Percentiles rank a stretch among this genome's conserved stretches.
These are phyloP conservation scores for Neodiprion virginianus DNA, from an alignment of 1,140 invertebrate species.

Conservation along the genomic window DNA sequence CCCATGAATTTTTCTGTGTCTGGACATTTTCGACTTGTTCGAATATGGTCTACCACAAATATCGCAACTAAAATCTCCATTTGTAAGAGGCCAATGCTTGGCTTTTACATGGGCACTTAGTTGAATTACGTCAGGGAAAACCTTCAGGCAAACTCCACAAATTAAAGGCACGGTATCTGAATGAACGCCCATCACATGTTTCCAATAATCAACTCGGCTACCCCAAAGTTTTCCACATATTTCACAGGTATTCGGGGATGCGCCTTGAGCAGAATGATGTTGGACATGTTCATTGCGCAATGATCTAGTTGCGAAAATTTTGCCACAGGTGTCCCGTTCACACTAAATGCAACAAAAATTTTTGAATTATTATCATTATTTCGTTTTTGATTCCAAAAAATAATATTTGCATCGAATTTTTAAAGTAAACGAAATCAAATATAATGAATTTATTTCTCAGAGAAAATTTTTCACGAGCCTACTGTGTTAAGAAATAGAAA, in stretches of 20 bases:
- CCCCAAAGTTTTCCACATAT: conserved; percentile 65
- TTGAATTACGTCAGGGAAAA: conserved; percentile 59
- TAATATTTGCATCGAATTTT: neutral
- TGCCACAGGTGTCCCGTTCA: conserved; percentile 56
- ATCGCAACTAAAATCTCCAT: conserved; percentile 64
- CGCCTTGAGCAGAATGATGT: conserved; percentile 61
- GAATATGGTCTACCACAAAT: conserved; percentile 65
- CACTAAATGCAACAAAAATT: conserved; percentile 40
- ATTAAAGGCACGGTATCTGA: conserved; percentile 63
- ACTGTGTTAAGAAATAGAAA: neutral
- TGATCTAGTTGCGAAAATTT: conserved; percentile 62
- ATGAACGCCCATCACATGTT: conserved; percentile 66
- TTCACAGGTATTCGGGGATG: conserved; percentile 59
- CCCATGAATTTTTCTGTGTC: conserved; percentile 63
- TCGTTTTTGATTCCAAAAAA: neutral
- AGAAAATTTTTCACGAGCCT: neutral
- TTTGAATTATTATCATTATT: neutral
- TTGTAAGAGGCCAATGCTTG: conserved; percentile 61
- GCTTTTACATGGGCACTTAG: conserved; percentile 58
- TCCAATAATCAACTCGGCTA: conserved; percentile 65
- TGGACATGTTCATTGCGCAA: conserved; percentile 59
- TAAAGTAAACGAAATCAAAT: neutral
- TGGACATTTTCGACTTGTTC: conserved; percentile 65
- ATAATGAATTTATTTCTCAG: neutral
- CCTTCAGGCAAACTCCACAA: conserved; percentile 65